Base-by-base conservation (phyloP, 1,140 invertebrate genomes). In the Caenorhabditis elegans region DNA sequence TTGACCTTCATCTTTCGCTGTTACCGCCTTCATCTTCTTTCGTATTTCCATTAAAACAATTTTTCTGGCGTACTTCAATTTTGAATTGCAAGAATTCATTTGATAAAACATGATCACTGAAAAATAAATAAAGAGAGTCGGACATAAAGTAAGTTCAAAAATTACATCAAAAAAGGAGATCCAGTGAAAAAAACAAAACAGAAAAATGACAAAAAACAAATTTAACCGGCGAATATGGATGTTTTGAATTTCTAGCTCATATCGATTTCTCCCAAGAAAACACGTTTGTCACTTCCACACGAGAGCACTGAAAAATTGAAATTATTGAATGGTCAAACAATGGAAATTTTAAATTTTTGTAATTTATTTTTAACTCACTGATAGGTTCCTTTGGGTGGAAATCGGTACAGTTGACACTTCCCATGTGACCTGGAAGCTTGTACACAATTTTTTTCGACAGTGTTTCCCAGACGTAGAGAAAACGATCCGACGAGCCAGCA, bases 341-440 rank as follows among this genome's bases (percentile, higher is more conserved):
- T 11, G 22, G 24, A 10, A 60, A 60, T 19, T 49, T 19, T 80
- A 6, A 77, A 51, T 17, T 76, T 22, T 6, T 53, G 15, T 39
- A 34, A 39, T 43, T 11, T 47, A 51, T 48, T 15, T 43, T 5
- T 43, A 85, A 88, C 91, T 92, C 91, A 94, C 94, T 90, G 78
- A 99, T 95, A 8, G 97, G 95, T 90, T 99, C 96, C 55, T 93
- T 93, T 0, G 95, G 95, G 92, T 99, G 97, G 88, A 99, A 98
- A 90, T 96, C 94, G 0, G 97, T 93, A 89, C 96, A 96, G 90
- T 98, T 99, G 3, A 99, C 95, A 84, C 95, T 95, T 24, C 97
- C 98, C 90, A 95, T 95, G 90, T 99, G 98, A 0, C 98, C 98
- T 0, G 98, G 97, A 76, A 99, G 92, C 91, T 97, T 98, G 90